Conservation (phyloP, 2,113 vertebrate species). For the Clupea harengus region DNA sequence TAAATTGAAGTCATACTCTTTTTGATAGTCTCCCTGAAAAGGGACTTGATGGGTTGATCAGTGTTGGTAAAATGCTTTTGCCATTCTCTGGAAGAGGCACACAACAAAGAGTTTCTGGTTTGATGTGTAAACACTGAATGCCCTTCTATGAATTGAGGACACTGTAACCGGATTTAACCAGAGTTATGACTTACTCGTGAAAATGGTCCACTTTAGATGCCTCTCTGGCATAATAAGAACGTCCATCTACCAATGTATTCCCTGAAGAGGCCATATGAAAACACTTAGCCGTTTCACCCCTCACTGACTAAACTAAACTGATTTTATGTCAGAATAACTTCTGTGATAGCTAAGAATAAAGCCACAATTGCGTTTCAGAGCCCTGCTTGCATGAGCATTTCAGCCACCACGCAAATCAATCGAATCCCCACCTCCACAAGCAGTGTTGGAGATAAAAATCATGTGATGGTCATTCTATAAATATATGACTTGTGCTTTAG, state of each 20-base stretch:
- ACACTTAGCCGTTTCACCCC: neutral
- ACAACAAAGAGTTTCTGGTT: neutral
- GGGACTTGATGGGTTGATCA: neutral
- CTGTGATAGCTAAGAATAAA: neutral
- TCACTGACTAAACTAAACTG: neutral
- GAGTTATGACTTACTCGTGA: neutral
- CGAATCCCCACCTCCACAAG: neutral
- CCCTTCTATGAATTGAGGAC: neutral
- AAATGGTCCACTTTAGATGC: neutral
- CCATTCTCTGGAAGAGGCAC: neutral
- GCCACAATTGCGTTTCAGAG: neutral
- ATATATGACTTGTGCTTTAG: conserved; percentile 7
- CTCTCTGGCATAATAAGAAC: neutral
- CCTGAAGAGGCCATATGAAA: neutral
- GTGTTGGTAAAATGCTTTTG: neutral
- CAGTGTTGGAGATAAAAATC: neutral
- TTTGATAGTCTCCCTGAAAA: neutral
- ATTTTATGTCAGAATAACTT: neutral
- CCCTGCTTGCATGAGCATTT: neutral
- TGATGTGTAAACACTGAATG: neutral
- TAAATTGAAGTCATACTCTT: conserved; percentile 18
- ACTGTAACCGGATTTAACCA: neutral
- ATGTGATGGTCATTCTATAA: conserved; percentile 1
- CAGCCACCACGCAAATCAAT: neutral
- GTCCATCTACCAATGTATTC: neutral